These are phyloP conservation scores for Acanthurus tractus DNA, from an alignment of 2,797 vertebrate genomes.

Conservation along the genomic window DNA sequence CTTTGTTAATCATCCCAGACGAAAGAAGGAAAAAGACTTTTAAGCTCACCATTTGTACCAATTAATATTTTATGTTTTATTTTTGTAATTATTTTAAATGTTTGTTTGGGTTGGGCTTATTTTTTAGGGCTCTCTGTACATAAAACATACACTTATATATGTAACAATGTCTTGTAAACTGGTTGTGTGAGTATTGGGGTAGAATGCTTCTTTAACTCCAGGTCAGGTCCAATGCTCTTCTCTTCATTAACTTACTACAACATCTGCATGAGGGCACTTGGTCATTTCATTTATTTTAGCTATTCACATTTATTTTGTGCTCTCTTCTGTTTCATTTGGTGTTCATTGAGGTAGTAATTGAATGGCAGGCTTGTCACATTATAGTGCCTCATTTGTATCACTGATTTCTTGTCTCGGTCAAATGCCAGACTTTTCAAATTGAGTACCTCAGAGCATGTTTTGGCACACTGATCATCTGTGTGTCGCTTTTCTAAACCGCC, in stretches of 20 bases:
- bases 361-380: constrained; percentile 4
- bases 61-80: constrained; percentile 74
- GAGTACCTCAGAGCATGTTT: constrained; percentile 1
- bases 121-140: constrained; percentile 62
- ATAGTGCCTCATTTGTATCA: constrained; percentile 21
- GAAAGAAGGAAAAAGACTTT: constrained; percentile 65
- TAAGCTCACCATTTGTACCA: constrained; percentile 70
- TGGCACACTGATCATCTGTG: constrained; percentile 22
- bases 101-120: constrained; percentile 55
- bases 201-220: constrained; percentile 29
- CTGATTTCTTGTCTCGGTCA: constrained; percentile 26
- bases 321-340: constrained; percentile 32
- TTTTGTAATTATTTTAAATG: constrained; percentile 65
- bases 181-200: constrained; percentile 17
- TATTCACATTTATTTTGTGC: constrained; percentile 25
- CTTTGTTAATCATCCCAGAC: constrained; percentile 41
- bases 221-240: constrained; percentile 34
- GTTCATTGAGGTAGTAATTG: constrained; percentile 8
- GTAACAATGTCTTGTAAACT: constrained; percentile 42
- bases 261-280: constrained; percentile 25
- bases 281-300: constrained; percentile 45
- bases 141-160: constrained; percentile 19
- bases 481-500: constrained; percentile 4
- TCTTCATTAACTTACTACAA: constrained; percentile 43
- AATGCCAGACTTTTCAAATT: constrained; percentile 4